A percentile compares a stretch with the other conserved stretches of the same genome.
Conservation (phyloP, 2,113 vertebrate genomes). For the Engystomops pustulosus region DNA sequence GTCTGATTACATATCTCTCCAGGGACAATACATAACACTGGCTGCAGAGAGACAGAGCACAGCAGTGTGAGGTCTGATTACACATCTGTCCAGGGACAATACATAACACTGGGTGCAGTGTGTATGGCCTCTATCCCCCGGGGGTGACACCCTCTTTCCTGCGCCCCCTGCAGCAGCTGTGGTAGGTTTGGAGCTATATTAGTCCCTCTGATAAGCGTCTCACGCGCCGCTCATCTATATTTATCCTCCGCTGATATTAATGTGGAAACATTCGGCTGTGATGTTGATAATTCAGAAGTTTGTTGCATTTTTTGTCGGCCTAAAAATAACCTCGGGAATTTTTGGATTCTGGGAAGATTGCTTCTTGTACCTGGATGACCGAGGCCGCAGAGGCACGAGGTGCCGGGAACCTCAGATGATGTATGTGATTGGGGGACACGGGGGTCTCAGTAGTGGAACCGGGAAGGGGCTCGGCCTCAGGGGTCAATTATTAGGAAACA, state of each 20-base stretch:
- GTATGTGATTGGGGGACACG: no score
- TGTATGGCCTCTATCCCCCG: no score
- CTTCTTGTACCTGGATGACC: not conserved
- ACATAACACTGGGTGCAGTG: no score
- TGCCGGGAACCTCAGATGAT: not conserved
- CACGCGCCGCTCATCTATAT: not conserved
- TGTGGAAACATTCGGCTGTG: not conserved
- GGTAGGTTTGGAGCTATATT: not conserved
- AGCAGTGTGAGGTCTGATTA: no score
- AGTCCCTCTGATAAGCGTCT: not conserved
- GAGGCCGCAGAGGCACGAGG: not conserved
- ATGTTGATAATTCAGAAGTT: not conserved
- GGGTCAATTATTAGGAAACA: constrained; percentile 28
- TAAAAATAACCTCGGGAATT: not conserved
- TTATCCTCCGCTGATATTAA: not conserved
- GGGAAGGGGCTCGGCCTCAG: not conserved
- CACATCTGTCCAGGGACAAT: no score
- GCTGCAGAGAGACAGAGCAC: no score
- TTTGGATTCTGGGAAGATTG: not conserved
- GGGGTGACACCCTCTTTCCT: not conserved
- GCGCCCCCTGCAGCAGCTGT: not conserved
- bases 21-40: no score
- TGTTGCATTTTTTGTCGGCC: not conserved
- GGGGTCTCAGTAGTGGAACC: no score
- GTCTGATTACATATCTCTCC: no score